A percentile compares a stretch with the other conserved stretches of the same genome.
phyloP scores from a whole-genome alignment of 2,113 vertebrate species.

The Pangasianodon hypophthalmus region DNA sequence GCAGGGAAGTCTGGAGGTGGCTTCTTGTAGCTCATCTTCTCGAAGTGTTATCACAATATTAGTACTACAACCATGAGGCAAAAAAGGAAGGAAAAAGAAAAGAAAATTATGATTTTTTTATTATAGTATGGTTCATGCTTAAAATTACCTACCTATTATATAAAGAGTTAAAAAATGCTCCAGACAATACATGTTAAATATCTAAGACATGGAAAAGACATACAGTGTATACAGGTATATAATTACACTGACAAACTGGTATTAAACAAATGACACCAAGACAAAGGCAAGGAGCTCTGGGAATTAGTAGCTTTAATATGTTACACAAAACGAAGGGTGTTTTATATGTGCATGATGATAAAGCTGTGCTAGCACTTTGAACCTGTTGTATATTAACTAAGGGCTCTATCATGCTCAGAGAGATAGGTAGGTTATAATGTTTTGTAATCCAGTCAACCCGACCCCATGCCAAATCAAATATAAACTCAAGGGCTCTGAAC shows the following conservation, averaged over 20 bases:
- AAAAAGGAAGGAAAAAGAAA: slow-evolving; percentile 29
- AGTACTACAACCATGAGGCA: slow-evolving; percentile 78
- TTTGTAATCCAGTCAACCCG: not conserved
- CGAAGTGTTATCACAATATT: slow-evolving; percentile 74
- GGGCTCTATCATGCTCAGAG: not conserved
- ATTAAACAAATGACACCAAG: not conserved
- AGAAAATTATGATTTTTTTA: slow-evolving; percentile 57
- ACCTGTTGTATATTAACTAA: slow-evolving; percentile 6
- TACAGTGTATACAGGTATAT: not conserved
- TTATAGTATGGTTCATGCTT: not conserved
- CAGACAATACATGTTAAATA: not conserved
- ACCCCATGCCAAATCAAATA: not conserved
- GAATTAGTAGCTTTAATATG: not conserved
- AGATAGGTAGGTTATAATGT: not conserved
- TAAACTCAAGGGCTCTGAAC: not conserved
- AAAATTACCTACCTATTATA: not conserved
- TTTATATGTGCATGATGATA: not conserved
- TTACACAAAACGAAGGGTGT: not conserved
- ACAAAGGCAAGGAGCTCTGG: slow-evolving; percentile 8
- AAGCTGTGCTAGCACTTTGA: not conserved
- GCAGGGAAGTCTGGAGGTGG: slow-evolving; percentile 77
- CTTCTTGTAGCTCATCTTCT: slow-evolving; percentile 77
- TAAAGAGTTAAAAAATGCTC: not conserved
- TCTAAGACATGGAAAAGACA: not conserved
- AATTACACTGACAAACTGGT: not conserved